A percentile compares a stretch with the other conserved stretches of the same genome.
These are phyloP conservation scores for Callyntrura guangdongensis DNA, from an alignment of 2,888 invertebrate genomes.

Conservation along the genomic window DNA sequence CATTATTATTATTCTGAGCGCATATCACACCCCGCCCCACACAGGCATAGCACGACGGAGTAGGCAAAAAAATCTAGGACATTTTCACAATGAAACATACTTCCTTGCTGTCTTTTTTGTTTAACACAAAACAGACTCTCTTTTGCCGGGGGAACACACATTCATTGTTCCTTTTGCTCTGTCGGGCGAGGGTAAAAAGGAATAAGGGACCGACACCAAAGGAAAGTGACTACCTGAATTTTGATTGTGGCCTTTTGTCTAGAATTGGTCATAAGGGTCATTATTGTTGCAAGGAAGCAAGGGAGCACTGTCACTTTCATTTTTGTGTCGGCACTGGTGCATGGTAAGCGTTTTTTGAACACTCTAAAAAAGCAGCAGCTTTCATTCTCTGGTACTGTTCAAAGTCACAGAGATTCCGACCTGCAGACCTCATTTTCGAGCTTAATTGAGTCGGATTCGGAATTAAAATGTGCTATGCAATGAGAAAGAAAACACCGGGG, in stretches of 20 bases:
- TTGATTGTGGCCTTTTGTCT: background rate
- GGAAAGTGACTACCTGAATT: constrained; percentile 13
- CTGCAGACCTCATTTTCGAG: too few relatives aligned
- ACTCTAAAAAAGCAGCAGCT: too few relatives aligned
- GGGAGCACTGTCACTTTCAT: background rate
- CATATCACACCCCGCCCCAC: background rate
- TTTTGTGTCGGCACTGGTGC: background rate
- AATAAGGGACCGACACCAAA: background rate
- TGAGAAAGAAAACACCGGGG: too few relatives aligned
- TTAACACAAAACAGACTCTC: background rate
- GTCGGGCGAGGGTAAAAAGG: too few relatives aligned
- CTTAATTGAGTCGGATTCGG: too few relatives aligned
- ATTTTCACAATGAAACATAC: background rate
- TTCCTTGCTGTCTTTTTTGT: background rate
- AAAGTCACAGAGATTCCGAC: background rate
- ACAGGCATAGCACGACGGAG: background rate
- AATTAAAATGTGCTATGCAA: too few relatives aligned
- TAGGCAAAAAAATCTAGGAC: constrained; percentile 26
- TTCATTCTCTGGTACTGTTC: too few relatives aligned
- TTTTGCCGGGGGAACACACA: background rate
- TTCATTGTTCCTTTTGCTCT: too few relatives aligned
- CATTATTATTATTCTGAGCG: constrained; percentile 5
- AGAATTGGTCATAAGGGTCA: background rate
- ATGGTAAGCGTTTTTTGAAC: background rate
- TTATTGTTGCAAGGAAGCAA: background rate